A percentile compares a stretch with the other conserved stretches of the same genome.
Evolutionary conservation across 2,888 invertebrate genomes (phyloP).

Genomic region (Coremacera marginata): DNA sequence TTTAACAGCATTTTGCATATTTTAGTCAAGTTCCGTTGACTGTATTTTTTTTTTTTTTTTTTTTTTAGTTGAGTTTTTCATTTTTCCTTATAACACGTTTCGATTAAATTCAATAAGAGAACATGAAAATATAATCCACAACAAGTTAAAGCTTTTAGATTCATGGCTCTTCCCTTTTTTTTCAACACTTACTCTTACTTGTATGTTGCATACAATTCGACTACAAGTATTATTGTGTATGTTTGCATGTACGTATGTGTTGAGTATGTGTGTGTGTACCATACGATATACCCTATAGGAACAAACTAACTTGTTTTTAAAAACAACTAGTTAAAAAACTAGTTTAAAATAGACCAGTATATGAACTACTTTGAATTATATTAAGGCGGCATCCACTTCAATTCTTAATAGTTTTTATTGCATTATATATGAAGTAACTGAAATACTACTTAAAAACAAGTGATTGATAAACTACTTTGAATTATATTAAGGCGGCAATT

Average conservation of each 20-base stretch:
- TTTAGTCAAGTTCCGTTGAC: background rate
- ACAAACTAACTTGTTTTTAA: too few relatives aligned
- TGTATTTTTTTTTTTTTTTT: background rate
- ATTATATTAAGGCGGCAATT: too few relatives aligned
- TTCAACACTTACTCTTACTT: too few relatives aligned
- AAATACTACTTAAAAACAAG: too few relatives aligned
- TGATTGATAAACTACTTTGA: too few relatives aligned
- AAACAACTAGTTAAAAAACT: too few relatives aligned
- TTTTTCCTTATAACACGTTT: background rate
- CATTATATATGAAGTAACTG: too few relatives aligned
- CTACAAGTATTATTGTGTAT: background rate
- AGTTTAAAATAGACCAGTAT: too few relatives aligned
- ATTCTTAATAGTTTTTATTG: too few relatives aligned
- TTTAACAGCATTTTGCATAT: constrained; percentile 14
- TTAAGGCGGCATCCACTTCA: too few relatives aligned
- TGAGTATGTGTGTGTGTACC: background rate
- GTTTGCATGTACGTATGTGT: background rate
- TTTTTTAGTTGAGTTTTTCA: background rate
- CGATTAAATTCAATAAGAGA: background rate
- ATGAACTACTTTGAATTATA: too few relatives aligned
- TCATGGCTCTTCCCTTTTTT: background rate
- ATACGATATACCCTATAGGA: too few relatives aligned
- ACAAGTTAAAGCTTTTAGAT: constrained; percentile 20
- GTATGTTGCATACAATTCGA: background rate
- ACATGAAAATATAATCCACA: background rate